phyloP scores from a whole-genome alignment of 2,888 invertebrate genomes.

The Julus scandinavius region DNA sequence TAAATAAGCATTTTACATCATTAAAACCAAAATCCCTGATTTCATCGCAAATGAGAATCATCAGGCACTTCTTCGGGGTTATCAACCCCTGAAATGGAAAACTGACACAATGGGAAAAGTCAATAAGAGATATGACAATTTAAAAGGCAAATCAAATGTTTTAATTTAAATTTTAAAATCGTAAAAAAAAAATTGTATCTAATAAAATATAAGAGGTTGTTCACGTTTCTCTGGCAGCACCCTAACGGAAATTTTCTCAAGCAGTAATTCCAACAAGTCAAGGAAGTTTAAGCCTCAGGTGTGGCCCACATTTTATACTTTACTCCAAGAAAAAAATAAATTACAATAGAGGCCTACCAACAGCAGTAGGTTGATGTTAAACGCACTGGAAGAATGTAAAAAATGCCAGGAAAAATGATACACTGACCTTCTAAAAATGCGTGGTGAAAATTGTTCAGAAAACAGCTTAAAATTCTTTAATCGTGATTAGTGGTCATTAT shows the following conservation, averaged over 20 bases:
- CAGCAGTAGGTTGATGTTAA: conserved; percentile 20
- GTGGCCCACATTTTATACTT: conserved; percentile 36
- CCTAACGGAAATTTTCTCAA: not conserved
- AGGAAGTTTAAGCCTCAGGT: conserved; percentile 25
- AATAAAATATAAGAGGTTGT: conserved; percentile 26
- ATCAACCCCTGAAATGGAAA: not conserved
- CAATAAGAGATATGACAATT: not conserved
- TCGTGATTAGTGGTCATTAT: not conserved
- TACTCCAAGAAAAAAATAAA: not conserved
- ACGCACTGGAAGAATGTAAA: conserved; percentile 10
- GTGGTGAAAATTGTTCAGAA: not conserved
- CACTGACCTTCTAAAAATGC: conserved; percentile 35
- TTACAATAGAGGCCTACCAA: conserved; percentile 16
- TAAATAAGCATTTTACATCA: not conserved
- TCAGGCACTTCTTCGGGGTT: not conserved
- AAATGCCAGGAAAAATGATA: conserved; percentile 23
- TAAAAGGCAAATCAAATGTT: not conserved
- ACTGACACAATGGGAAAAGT: not conserved
- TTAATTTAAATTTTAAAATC: not conserved
- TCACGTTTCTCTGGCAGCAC: conserved; percentile 11
- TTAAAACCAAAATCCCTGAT: not conserved
- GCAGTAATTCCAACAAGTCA: not conserved
- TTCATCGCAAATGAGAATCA: not conserved
- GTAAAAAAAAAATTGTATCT: not conserved
- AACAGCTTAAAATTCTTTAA: not conserved